Percentiles rank a stretch among this genome's conserved stretches.
These are phyloP conservation scores for Thysanoteuthis rhombus DNA, from an alignment of 2,888 invertebrate species.

Conservation along the genomic window DNA sequence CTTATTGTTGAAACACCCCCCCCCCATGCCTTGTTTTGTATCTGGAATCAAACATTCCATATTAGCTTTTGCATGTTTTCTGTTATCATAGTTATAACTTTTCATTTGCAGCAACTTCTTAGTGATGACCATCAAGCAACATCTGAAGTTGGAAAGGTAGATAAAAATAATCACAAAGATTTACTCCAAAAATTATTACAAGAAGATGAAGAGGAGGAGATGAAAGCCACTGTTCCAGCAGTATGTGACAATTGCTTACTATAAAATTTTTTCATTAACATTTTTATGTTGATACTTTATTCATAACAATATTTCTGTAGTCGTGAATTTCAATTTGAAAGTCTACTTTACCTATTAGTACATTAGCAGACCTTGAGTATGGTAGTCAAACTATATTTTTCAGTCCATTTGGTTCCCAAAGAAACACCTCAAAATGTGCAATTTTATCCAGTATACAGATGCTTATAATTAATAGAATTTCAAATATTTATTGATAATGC, in stretches of 20 bases:
- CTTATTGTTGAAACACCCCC: no score
- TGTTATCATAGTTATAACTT: background rate
- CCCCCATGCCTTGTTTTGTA: background rate
- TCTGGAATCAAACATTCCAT: background rate
- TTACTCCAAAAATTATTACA: conserved; percentile 73
- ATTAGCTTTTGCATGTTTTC: background rate
- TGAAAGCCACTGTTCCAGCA: conserved; percentile 51
- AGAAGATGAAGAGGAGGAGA: conserved; percentile 46
- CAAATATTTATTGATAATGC: background rate
- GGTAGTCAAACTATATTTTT: no score
- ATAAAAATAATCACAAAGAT: conserved; percentile 70
- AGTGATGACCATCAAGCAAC: conserved; percentile 46
- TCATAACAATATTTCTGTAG: no score
- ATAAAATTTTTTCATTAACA: background rate
- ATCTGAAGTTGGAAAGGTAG: conserved; percentile 33
- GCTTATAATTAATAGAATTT: background rate
- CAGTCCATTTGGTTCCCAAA: background rate
- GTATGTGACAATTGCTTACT: conserved; percentile 44
- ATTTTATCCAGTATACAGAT: background rate
- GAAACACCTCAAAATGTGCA: background rate
- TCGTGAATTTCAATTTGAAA: background rate
- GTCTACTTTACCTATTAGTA: background rate
- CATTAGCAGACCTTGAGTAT: background rate
- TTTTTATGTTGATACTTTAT: background rate
- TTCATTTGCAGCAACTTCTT: conserved; percentile 54